A percentile compares a stretch with the other conserved stretches of the same genome.
Conservation (phyloP, 2,888 invertebrate genomes). For the Trissolcus japonicus region DNA sequence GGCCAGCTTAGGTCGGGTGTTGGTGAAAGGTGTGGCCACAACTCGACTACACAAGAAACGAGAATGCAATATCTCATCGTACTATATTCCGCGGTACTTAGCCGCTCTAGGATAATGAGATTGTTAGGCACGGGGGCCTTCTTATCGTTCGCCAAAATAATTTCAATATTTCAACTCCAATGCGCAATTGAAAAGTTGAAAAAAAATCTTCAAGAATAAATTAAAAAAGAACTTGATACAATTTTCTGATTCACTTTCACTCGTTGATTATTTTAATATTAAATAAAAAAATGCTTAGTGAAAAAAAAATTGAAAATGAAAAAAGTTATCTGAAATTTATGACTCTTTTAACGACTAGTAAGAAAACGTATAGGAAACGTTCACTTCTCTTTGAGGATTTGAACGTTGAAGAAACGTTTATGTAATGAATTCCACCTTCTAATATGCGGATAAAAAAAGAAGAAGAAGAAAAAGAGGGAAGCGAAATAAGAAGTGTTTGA, state of each 20-base stretch:
- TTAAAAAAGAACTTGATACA: too few species aligned
- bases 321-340: not conserved
- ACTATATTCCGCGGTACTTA: slow-evolving; percentile 46
- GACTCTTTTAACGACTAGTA: not conserved
- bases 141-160: not conserved
- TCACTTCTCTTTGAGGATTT: not conserved
- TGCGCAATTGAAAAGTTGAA: too few species aligned
- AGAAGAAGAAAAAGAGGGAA: too few species aligned
- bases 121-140: not conserved
- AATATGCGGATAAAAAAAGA: too few species aligned
- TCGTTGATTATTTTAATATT: too few species aligned
- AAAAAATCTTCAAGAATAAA: too few species aligned
- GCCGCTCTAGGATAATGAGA: slow-evolving; percentile 14
- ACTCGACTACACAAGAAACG: slow-evolving; percentile 68
- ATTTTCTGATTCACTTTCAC: too few species aligned
- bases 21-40: slow-evolving; percentile 74
- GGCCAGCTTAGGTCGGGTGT: slow-evolving; percentile 65
- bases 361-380: not conserved
- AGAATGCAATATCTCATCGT: slow-evolving; percentile 71
- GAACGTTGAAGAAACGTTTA: slow-evolving; percentile 20
- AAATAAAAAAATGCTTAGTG: too few species aligned
- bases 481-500: too few species aligned
- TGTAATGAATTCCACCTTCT: slow-evolving; percentile 2
- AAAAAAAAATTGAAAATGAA: not conserved
- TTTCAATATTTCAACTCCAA: too few species aligned